A percentile compares a stretch with the other conserved stretches of the same genome.
phyloP scores from a whole-genome alignment of 2,113 vertebrate species.

The Vulpes lagopus region DNA sequence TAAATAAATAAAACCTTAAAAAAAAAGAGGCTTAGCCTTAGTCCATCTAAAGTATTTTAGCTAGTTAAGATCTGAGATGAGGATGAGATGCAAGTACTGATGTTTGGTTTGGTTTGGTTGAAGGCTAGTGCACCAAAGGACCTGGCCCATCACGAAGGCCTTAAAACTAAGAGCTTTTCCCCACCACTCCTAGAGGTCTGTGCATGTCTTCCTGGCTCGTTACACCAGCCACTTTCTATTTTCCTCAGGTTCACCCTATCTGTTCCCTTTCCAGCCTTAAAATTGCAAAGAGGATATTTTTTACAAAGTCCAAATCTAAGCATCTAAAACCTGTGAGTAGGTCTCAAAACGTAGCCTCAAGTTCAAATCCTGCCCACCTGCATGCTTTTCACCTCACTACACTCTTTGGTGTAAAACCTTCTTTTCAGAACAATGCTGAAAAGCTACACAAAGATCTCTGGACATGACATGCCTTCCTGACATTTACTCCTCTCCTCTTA shows the following conservation, averaged over 20 bases:
- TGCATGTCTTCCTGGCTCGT: neutral
- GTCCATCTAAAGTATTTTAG: neutral
- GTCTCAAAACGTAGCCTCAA: neutral
- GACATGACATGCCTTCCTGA: neutral
- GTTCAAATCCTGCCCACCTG: neutral
- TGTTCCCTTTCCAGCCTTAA: neutral
- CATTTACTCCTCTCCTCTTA: neutral
- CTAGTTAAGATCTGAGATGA: neutral
- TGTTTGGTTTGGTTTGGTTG: neutral
- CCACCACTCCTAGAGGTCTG: too few relatives aligned
- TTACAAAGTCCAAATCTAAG: neutral
- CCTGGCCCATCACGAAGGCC: neutral
- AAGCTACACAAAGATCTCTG: neutral
- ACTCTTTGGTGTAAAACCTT: neutral
- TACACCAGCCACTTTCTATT: neutral
- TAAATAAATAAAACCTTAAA: too few relatives aligned
- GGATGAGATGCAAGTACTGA: neutral
- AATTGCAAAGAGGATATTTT: neutral
- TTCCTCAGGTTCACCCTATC: neutral
- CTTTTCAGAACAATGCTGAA: neutral
- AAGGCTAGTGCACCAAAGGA: neutral
- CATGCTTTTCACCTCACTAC: neutral
- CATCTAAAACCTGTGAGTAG: neutral
- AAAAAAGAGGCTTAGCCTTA: neutral
- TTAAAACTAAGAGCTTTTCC: neutral